Conservation (phyloP, 2,113 vertebrate genomes). For the Kryptolebias marmoratus region DNA sequence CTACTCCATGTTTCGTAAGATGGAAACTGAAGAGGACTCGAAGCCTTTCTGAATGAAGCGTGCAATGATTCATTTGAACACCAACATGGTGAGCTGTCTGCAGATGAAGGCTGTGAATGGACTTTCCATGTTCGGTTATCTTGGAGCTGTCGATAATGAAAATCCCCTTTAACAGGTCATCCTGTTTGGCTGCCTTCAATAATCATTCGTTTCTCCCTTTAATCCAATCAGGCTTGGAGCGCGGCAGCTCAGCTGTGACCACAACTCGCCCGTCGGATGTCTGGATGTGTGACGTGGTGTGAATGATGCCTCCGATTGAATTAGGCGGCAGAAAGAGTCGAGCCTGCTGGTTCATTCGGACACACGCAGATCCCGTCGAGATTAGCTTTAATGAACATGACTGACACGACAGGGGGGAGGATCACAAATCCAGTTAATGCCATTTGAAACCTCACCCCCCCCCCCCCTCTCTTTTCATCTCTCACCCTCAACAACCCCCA, state of each 20-base stretch:
- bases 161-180: conserved; percentile 50
- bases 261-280: conserved; percentile 46
- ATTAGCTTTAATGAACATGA: conserved; percentile 54
- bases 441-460: conserved; percentile 44
- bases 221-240: conserved; percentile 66
- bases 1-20: too few relatives aligned
- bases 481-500: conserved; percentile 25
- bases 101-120: conserved; percentile 35
- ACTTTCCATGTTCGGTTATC: conserved; percentile 13
- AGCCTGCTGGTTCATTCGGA: background rate
- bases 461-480: conserved; percentile 1
- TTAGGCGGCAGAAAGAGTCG: conserved; percentile 11
- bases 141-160: conserved; percentile 45
- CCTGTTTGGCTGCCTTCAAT: conserved; percentile 45
- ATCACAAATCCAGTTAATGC: conserved; percentile 61
- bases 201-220: conserved; percentile 53
- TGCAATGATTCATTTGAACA: conserved; percentile 21
- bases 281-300: conserved; percentile 2
- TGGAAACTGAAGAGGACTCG: too few relatives aligned
- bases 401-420: conserved; percentile 43
- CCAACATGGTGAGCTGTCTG: conserved; percentile 19
- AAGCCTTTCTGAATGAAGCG: background rate
- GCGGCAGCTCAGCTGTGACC: conserved; percentile 36
- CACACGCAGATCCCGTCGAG: conserved; percentile 38
- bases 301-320: conserved; percentile 18